phyloP scores from a whole-genome alignment of 2,113 vertebrate species.

The Elanoides forficatus region DNA sequence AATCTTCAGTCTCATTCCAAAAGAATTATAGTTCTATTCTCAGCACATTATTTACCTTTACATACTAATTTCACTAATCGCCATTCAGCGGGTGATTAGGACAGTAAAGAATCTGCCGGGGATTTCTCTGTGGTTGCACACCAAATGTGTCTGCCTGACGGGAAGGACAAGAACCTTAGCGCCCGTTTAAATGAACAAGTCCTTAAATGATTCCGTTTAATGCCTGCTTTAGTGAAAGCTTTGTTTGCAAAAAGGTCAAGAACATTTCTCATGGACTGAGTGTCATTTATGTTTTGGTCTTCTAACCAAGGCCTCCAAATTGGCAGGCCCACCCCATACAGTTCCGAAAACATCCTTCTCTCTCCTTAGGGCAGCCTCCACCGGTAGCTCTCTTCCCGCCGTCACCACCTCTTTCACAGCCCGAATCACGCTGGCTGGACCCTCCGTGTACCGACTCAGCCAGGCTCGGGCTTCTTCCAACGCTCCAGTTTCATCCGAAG shows the following conservation, averaged over 20 bases:
- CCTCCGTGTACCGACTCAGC: constrained; percentile 77
- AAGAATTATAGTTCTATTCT: not conserved
- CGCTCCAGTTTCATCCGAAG: not conserved
- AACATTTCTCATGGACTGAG: not conserved
- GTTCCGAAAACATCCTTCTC: constrained; percentile 88
- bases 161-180: not conserved
- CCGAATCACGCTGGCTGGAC: constrained; percentile 78
- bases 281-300: constrained; percentile 81
- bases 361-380: constrained; percentile 82
- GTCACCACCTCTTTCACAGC: constrained; percentile 84
- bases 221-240: not conserved
- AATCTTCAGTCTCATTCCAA: not conserved
- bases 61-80: constrained; percentile 1
- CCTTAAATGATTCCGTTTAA: not conserved
- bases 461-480: constrained; percentile 78
- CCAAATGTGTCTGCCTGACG: not conserved
- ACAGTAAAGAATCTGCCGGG: not conserved
- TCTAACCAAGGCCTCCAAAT: constrained; percentile 82
- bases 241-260: not conserved
- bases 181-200: not conserved
- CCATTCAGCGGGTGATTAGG: not conserved
- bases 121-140: not conserved
- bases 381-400: constrained; percentile 81
- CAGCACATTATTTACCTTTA: constrained; percentile 9
- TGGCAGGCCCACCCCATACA: constrained; percentile 89